Evolutionary conservation across 2,113 vertebrate genomes (phyloP).

Genomic region (Chlorodrepanis virens): DNA sequence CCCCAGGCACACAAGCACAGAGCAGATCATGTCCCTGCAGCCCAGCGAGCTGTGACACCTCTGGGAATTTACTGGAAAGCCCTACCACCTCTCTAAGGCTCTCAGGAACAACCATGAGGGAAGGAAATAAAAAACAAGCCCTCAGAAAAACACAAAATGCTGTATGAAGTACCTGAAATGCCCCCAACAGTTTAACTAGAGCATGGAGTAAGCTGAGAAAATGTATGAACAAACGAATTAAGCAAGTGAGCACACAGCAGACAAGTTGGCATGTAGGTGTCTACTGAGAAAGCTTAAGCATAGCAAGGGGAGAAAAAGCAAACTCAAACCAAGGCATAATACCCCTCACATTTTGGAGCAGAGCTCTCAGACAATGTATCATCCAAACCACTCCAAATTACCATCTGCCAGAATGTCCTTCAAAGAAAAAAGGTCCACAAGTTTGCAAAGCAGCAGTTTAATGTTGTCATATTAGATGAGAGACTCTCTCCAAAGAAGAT

Average conservation of each 20-base stretch:
- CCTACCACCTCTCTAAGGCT: neutral
- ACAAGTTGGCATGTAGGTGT: conserved; percentile 4
- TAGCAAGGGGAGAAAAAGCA: neutral
- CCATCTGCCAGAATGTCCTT: conserved; percentile 24
- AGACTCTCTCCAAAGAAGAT: neutral
- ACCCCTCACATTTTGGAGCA: neutral
- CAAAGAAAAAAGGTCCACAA: neutral
- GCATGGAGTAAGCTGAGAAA: neutral
- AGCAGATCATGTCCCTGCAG: neutral
- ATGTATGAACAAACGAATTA: conserved; percentile 33
- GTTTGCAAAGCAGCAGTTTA: neutral
- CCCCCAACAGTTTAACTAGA: neutral
- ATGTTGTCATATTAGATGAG: neutral
- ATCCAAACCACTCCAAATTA: conserved; percentile 6
- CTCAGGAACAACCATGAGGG: neutral
- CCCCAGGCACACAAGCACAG: neutral
- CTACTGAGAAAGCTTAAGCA: conserved; percentile 43
- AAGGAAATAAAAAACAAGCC: neutral
- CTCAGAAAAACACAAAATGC: neutral
- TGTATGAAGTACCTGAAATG: neutral
- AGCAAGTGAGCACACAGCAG: conserved; percentile 16
- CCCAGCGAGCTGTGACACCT: neutral
- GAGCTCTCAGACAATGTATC: conserved; percentile 9
- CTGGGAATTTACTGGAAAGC: neutral
- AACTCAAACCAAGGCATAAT: neutral